Evolutionary conservation across 1,140 invertebrate genomes (phyloP).

Genomic region (Myzus persicae): DNA sequence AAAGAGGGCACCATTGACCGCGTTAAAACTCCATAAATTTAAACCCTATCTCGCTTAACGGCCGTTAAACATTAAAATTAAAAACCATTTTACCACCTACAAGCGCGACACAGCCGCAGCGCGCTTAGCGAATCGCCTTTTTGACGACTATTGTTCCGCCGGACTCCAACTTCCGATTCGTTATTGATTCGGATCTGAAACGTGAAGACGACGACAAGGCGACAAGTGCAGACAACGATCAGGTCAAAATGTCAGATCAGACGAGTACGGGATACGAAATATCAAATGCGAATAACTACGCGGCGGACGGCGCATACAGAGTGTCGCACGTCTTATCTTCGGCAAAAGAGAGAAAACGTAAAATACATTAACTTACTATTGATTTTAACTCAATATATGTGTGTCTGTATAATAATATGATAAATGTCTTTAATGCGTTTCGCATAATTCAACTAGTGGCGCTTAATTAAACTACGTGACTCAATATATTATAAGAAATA

Average conservation of each 20-base stretch:
- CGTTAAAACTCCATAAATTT: constrained; percentile 54
- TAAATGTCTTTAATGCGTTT: not conserved
- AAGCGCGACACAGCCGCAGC: not conserved
- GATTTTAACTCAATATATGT: not conserved
- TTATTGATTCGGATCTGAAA: not conserved
- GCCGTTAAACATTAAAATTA: constrained; percentile 55
- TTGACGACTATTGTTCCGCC: constrained; percentile 28
- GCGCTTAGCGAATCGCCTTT: not conserved
- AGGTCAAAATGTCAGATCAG: not conserved
- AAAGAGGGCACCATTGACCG: constrained; percentile 6
- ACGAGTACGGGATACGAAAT: not conserved
- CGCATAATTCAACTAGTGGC: not conserved
- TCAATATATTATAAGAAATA: not conserved
- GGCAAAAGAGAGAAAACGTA: not conserved
- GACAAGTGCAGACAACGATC: not conserved
- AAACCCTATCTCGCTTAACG: constrained; percentile 48
- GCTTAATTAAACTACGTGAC: not conserved
- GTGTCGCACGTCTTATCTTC: not conserved
- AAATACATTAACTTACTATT: not conserved
- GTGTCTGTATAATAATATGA: not conserved
- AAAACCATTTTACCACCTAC: constrained; percentile 24
- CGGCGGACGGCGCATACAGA: not conserved
- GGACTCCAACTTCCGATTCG: not conserved
- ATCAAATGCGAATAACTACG: not conserved
- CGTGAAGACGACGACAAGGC: too few relatives aligned